A percentile compares a stretch with the other conserved stretches of the same genome.
Conservation (phyloP, 2,888 invertebrate species). For the Linnaemya tessellans region DNA sequence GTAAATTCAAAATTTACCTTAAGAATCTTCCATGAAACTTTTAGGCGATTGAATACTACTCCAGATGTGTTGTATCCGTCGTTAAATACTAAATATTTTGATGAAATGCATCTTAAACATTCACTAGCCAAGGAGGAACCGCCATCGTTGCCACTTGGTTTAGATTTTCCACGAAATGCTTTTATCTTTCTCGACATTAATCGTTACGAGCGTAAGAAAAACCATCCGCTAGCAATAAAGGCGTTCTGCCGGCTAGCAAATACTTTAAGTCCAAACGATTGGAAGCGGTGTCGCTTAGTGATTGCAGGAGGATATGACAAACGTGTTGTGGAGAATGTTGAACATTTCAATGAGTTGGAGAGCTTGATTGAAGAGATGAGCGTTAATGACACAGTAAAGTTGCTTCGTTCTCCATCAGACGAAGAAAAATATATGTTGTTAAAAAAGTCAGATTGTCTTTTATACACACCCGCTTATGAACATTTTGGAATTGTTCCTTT, state of each 20-base stretch:
- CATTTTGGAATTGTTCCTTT: conserved; percentile 99
- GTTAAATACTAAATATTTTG: conserved; percentile 91
- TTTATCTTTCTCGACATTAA: conserved; percentile 96
- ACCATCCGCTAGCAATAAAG: conserved; percentile 92
- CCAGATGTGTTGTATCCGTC: conserved; percentile 97
- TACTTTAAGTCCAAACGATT: conserved; percentile 85
- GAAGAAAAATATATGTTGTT: conserved; percentile 92
- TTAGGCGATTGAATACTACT: conserved; percentile 87
- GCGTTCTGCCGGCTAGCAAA: conserved; percentile 89
- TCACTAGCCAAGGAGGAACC: conserved; percentile 79
- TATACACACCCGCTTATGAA: conserved; percentile 98
- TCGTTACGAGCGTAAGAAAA: conserved; percentile 98
- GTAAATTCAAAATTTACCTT: conserved; percentile 99
- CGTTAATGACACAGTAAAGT: conserved; percentile 89
- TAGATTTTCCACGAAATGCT: conserved; percentile 84
- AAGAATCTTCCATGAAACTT: conserved; percentile 93
- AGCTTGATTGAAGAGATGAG: conserved; percentile 87
- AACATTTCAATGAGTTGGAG: conserved; percentile 91
- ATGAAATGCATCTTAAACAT: conserved; percentile 83
- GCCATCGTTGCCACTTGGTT: conserved; percentile 59
- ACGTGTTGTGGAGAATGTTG: conserved; percentile 93
- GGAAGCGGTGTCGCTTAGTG: conserved; percentile 90
- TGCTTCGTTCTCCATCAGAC: conserved; percentile 95
- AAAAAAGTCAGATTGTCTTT: conserved; percentile 89
- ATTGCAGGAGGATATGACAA: conserved; percentile 98